phyloP scores from a whole-genome alignment of 1,140 invertebrate genomes.

The Tetraneura akinire region DNA sequence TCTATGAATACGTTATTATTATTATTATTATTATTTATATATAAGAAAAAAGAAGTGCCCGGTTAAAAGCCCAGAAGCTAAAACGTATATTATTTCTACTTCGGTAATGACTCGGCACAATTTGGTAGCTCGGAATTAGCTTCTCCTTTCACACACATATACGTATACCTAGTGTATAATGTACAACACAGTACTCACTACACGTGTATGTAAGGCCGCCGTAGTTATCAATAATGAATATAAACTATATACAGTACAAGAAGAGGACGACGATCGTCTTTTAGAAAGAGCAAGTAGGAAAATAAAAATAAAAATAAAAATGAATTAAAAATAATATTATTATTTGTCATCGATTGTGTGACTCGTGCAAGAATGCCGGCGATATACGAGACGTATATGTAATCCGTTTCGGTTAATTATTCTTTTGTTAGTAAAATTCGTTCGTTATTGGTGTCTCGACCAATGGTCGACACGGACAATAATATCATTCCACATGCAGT shows the following conservation, averaged over 20 bases:
- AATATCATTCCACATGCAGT: slow-evolving; percentile 37
- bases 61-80: slow-evolving; percentile 51
- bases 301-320: slow-evolving; percentile 31
- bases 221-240: slow-evolving; percentile 51
- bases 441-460: slow-evolving; percentile 45
- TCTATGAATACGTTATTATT: slow-evolving; percentile 42
- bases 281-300: slow-evolving; percentile 15
- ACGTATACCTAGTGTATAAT: neutral
- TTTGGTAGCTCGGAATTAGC: slow-evolving; percentile 45
- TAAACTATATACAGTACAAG: too few species aligned
- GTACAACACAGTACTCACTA: neutral
- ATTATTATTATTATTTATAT: neutral
- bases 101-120: slow-evolving; percentile 50
- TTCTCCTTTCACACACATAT: slow-evolving; percentile 39
- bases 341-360: slow-evolving; percentile 51
- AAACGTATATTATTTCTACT: slow-evolving; percentile 51
- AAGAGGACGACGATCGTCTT: slow-evolving; percentile 38
- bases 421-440: slow-evolving; percentile 50
- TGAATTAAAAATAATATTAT: slow-evolving; percentile 51
- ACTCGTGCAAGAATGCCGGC: slow-evolving; percentile 50
- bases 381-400: too few species aligned
- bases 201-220: slow-evolving; percentile 35
- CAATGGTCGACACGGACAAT: slow-evolving; percentile 37
- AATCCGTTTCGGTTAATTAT: slow-evolving; percentile 51
- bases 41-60: slow-evolving; percentile 30